Conservation (phyloP, 1,140 invertebrate genomes). For the Samia ricini region DNA sequence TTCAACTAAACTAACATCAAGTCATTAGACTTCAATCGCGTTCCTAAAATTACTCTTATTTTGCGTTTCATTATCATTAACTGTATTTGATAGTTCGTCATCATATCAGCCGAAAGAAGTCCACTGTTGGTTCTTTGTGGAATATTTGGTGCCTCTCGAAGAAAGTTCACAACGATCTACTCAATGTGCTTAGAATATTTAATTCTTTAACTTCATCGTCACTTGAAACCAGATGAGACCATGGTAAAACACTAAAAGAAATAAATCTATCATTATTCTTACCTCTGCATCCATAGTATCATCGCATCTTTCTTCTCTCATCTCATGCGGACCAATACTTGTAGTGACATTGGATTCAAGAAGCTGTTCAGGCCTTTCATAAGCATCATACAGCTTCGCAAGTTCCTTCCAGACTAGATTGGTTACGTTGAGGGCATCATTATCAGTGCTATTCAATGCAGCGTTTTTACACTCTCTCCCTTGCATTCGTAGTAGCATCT, state of each 20-base stretch:
- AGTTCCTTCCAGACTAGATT: conserved; percentile 42
- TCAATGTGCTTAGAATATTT: no score
- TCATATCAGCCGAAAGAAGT: no score
- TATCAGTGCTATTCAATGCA: conserved; percentile 12
- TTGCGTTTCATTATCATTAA: no score
- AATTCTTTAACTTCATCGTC: conserved; percentile 3
- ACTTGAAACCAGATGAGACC: no score
- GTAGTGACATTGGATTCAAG: conserved; percentile 33
- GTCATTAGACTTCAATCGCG: no score
- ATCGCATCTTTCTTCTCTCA: conserved; percentile 35
- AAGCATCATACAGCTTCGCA: conserved; percentile 25
- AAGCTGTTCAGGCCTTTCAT: conserved; percentile 17
- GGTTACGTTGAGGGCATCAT: conserved; percentile 47
- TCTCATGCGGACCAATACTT: conserved; percentile 19
- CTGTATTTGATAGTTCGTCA: no score
- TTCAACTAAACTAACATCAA: no score
- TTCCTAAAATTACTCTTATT: no score
- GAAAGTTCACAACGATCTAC: no score
- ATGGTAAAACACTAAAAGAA: background rate
- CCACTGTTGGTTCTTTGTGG: no score
- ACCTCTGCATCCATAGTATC: conserved; percentile 54
- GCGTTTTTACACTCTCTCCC: conserved; percentile 40
- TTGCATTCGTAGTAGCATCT: conserved; percentile 79
- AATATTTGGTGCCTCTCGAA: no score
- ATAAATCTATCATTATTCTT: conserved; percentile 14